phyloP scores from a whole-genome alignment of 2,113 vertebrate species.

The Gymnocephalus cernua region DNA sequence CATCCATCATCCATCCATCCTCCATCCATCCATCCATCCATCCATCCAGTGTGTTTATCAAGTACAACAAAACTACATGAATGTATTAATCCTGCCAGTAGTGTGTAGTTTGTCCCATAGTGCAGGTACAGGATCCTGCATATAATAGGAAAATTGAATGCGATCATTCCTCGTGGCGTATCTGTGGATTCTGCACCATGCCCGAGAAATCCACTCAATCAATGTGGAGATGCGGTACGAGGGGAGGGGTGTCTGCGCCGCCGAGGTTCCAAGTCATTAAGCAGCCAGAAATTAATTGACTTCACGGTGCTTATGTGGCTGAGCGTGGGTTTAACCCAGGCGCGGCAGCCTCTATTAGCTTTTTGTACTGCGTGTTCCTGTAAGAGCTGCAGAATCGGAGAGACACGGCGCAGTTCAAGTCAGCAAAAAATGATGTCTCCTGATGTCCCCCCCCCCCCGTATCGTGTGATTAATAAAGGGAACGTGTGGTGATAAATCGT shows the following conservation, averaged over 20 bases:
- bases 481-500: conserved; percentile 61
- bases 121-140: conserved; percentile 45
- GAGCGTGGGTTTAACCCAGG: conserved; percentile 78
- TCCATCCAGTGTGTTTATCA: too few relatives aligned
- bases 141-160: conserved; percentile 71
- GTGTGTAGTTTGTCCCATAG: conserved; percentile 15
- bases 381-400: conserved; percentile 53
- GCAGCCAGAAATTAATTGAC: conserved; percentile 86
- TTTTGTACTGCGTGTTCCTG: conserved; percentile 67
- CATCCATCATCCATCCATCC: too few relatives aligned
- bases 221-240: conserved; percentile 72
- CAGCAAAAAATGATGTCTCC: conserved; percentile 65
- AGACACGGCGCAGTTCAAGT: conserved; percentile 57
- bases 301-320: conserved; percentile 79
- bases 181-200: conserved; percentile 72
- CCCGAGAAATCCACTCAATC: conserved; percentile 79
- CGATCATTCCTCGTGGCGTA: conserved; percentile 59
- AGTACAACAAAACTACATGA: conserved; percentile 12
- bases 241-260: conserved; percentile 72
- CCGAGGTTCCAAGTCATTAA: conserved; percentile 84
- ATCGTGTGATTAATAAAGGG: conserved; percentile 64
- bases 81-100: conserved; percentile 34
- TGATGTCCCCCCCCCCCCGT: conserved; percentile 32
- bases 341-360: conserved; percentile 72
- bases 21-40: too few relatives aligned